Conservation (phyloP, 2,888 invertebrate species). For the Spodoptera littoralis region DNA sequence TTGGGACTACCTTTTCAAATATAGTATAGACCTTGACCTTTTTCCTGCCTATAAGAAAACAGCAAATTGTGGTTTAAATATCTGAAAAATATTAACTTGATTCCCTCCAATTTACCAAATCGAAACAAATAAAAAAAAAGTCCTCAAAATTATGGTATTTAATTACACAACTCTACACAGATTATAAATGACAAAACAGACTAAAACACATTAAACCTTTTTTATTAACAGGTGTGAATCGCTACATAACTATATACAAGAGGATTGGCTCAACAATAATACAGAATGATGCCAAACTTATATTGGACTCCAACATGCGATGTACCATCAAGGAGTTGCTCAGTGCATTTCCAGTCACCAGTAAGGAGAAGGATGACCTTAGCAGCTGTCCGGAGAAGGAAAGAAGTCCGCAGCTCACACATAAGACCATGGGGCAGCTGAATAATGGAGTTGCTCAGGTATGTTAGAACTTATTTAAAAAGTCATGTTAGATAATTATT, state of each 20-base stretch:
- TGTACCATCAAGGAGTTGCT: conserved; percentile 90
- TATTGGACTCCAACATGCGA: conserved; percentile 90
- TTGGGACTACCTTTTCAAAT: no score
- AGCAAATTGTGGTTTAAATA: no score
- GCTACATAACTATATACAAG: conserved; percentile 92
- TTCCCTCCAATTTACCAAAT: no score
- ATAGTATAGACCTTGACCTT: no score
- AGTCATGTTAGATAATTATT: no score
- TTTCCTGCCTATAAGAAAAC: no score
- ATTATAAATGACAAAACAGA: no score
- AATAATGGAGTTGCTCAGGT: conserved; percentile 91
- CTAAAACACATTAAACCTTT: background rate
- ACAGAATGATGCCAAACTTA: conserved; percentile 90
- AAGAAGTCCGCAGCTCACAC: conserved; percentile 86
- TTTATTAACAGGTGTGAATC: conserved; percentile 87
- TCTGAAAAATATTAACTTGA: no score
- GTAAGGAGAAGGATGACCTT: conserved; percentile 91
- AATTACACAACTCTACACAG: no score
- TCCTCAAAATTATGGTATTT: no score
- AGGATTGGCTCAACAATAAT: conserved; percentile 91
- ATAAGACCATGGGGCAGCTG: conserved; percentile 90
- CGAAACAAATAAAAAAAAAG: no score
- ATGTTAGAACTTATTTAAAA: conserved; percentile 3
- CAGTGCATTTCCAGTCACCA: conserved; percentile 91
- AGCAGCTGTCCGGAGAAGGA: conserved; percentile 91